Conservation (phyloP, 2,113 vertebrate genomes). For the Dipodomys stephensi region DNA sequence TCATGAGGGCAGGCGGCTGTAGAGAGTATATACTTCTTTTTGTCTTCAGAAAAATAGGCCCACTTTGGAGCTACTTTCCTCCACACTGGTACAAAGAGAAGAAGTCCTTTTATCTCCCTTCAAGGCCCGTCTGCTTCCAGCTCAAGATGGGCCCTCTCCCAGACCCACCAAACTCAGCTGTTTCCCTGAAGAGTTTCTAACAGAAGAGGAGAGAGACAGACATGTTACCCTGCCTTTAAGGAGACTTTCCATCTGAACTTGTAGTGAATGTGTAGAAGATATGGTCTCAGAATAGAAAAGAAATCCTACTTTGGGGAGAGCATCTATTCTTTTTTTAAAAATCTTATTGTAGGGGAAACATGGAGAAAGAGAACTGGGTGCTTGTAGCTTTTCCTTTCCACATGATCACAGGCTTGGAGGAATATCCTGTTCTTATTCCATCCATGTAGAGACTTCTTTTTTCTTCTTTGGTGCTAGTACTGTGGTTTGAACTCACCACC, state of each 20-base stretch:
- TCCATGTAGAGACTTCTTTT: background rate
- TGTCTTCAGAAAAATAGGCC: conserved; percentile 83
- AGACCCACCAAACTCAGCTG: conserved; percentile 76
- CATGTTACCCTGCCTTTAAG: conserved; percentile 66
- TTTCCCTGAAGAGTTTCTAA: conserved; percentile 67
- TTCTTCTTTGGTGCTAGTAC: no score
- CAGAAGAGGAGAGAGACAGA: conserved; percentile 54
- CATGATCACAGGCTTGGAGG: background rate
- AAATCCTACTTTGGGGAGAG: background rate
- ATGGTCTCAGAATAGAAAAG: background rate
- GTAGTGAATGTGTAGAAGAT: background rate
- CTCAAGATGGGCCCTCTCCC: conserved; percentile 72
- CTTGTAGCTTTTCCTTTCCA: background rate
- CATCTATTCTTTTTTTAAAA: background rate
- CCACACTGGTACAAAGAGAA: conserved; percentile 76
- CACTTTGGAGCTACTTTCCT: conserved; percentile 83
- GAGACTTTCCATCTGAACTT: conserved; percentile 30
- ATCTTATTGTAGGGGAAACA: background rate
- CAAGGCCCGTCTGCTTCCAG: conserved; percentile 78
- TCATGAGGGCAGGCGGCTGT: conserved; percentile 58
- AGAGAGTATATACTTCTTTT: conserved; percentile 63
- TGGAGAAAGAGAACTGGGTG: background rate
- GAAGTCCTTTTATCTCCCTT: conserved; percentile 77
- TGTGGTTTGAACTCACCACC: no score
- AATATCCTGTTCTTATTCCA: background rate